Conservation (phyloP, 2,797 vertebrate genomes). For the Champsocephalus esox region DNA sequence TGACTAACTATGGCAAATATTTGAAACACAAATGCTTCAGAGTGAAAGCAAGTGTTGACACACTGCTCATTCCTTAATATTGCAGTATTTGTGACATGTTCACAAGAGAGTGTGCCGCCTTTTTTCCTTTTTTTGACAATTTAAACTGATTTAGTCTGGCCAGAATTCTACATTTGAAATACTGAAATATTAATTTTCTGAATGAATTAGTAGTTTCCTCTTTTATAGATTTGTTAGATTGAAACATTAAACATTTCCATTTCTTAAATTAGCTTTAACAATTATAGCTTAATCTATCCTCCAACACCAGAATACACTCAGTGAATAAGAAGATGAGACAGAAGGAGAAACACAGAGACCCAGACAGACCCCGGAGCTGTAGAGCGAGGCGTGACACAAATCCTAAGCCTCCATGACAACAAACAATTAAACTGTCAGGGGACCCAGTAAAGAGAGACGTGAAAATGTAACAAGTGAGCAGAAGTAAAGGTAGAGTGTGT, state of each 20-base stretch:
- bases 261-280: neutral
- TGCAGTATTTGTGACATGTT: neutral
- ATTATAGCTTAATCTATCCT: neutral
- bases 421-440: constrained; percentile 46
- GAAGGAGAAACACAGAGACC: neutral
- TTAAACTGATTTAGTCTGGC: neutral
- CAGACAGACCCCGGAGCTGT: constrained; percentile 5
- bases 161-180: neutral
- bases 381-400: constrained; percentile 6
- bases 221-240: neutral
- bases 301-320: neutral
- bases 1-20: neutral
- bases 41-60: neutral
- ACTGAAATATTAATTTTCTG: neutral
- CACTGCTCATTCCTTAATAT: neutral
- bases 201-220: neutral
- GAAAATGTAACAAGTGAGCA: constrained; percentile 17
- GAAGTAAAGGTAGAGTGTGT: constrained; percentile 12
- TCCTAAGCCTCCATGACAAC: constrained; percentile 35
- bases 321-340: neutral
- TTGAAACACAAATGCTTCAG: neutral
- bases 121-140: neutral
- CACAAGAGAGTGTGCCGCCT: neutral
- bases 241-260: neutral
- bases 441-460: constrained; percentile 12